These are phyloP conservation scores for Lithophane leautieri DNA, from an alignment of 2,888 invertebrate genomes.

Conservation along the genomic window DNA sequence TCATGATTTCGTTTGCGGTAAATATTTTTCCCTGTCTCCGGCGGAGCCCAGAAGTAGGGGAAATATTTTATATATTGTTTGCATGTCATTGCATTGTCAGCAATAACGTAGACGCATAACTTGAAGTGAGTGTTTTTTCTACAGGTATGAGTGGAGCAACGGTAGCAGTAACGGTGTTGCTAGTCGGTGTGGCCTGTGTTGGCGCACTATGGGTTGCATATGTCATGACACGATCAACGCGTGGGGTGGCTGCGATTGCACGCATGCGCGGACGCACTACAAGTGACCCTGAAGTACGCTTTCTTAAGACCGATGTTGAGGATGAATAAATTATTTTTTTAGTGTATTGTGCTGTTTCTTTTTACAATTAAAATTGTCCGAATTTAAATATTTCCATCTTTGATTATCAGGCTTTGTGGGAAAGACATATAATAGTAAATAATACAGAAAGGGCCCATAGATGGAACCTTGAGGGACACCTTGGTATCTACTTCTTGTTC, in stretches of 20 bases:
- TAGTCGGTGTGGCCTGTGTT: constrained; percentile 51
- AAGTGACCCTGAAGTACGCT: constrained; percentile 81
- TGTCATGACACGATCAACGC: constrained; percentile 64
- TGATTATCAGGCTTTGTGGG: too few relatives aligned
- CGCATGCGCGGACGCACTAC: constrained; percentile 72
- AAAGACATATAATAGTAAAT: neutral
- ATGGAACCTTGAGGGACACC: constrained; percentile 31
- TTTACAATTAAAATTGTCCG: neutral
- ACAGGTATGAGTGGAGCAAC: constrained; percentile 70
- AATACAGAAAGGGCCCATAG: neutral
- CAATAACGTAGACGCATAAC: neutral
- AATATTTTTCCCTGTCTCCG: too few relatives aligned
- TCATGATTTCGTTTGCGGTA: neutral
- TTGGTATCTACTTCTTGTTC: neutral
- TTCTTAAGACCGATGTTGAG: constrained; percentile 77
- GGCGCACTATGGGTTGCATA: constrained; percentile 60
- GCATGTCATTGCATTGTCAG: too few relatives aligned
- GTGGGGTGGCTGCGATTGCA: constrained; percentile 69
- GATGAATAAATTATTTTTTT: constrained; percentile 70
- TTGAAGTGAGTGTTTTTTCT: neutral
- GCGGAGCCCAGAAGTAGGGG: neutral
- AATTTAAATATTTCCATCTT: neutral
- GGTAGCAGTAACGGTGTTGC: constrained; percentile 68
- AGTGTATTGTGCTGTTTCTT: constrained; percentile 11
- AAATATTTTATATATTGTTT: neutral